phyloP scores from a whole-genome alignment of 2,797 vertebrate genomes.

The Eutrigla gurnardus region DNA sequence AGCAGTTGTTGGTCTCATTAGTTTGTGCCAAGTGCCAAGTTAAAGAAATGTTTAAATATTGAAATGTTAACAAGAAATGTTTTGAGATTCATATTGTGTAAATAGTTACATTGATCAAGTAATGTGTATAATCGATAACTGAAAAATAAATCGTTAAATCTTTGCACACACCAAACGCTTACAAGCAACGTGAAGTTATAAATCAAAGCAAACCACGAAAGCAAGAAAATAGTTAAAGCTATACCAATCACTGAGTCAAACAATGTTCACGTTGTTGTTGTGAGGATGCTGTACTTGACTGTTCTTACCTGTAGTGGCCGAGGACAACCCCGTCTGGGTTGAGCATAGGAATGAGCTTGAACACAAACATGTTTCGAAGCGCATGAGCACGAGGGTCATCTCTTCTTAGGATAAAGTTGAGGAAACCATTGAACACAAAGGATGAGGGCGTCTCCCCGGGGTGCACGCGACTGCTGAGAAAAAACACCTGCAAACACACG shows the following conservation, averaged over 20 bases:
- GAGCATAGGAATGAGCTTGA: constrained; percentile 98
- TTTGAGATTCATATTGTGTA: too few relatives aligned
- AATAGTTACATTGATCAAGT: too few relatives aligned
- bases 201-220: not conserved
- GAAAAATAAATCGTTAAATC: not conserved
- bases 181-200: not conserved
- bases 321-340: constrained; percentile 95
- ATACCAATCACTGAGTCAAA: not conserved
- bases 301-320: constrained; percentile 93
- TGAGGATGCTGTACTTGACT: not conserved
- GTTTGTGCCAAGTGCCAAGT: too few relatives aligned
- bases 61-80: too few relatives aligned
- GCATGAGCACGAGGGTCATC: constrained; percentile 93
- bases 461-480: constrained; percentile 96
- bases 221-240: not conserved
- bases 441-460: constrained; percentile 97
- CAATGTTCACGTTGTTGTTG: not conserved
- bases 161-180: not conserved
- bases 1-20: too few relatives aligned
- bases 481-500: constrained; percentile 88
- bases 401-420: constrained; percentile 93
- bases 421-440: constrained; percentile 97
- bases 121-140: not conserved
- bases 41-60: too few relatives aligned
- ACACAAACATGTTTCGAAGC: constrained; percentile 94